phyloP scores from a whole-genome alignment of 2,113 vertebrate genomes.

The Neopipo cinnamomea region DNA sequence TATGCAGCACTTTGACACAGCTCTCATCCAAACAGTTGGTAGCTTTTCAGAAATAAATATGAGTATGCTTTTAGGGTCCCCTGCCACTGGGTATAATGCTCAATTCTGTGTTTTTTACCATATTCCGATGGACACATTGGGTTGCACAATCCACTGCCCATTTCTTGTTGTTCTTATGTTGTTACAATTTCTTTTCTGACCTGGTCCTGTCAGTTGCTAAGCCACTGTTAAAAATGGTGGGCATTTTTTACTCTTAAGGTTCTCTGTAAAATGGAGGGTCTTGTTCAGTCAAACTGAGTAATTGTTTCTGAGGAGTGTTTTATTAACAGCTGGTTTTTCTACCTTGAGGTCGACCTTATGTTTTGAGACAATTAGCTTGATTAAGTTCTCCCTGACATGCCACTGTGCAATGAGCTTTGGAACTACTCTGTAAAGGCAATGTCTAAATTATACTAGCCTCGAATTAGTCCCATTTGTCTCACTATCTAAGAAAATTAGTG shows the following conservation, averaged over 20 bases:
- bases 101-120: neutral
- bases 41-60: slow-evolving; percentile 9
- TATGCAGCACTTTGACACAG: slow-evolving; percentile 20
- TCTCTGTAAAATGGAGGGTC: neutral
- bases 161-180: neutral
- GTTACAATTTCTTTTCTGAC: neutral
- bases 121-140: neutral
- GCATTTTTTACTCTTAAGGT: neutral
- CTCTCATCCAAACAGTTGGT: slow-evolving; percentile 6
- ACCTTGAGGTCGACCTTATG: neutral
- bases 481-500: neutral
- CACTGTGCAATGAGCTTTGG: neutral
- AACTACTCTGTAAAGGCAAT: neutral
- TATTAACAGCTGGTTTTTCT: neutral
- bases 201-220: neutral
- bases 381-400: slow-evolving; percentile 5
- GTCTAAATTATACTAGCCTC: neutral
- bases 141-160: neutral
- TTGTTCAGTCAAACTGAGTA: neutral
- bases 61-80: neutral
- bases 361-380: slow-evolving; percentile 35
- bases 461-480: slow-evolving; percentile 4
- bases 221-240: neutral
- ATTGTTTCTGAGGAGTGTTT: neutral
- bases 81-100: neutral